phyloP scores from a whole-genome alignment of 2,113 vertebrate species.

The Grallaria varia region DNA sequence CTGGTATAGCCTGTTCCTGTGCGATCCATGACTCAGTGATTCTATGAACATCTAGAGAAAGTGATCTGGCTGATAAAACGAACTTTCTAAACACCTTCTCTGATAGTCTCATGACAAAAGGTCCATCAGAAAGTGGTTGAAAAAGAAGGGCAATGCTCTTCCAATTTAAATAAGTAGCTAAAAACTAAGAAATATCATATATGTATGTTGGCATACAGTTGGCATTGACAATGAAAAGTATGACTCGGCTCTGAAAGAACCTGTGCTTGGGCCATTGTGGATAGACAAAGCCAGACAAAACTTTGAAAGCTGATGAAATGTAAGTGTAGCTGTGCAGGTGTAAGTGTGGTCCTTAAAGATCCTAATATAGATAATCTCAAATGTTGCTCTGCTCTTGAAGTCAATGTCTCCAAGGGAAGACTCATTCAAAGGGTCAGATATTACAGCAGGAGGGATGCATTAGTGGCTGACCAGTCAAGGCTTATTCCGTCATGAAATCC shows the following conservation, averaged over 20 bases:
- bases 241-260: background rate
- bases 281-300: background rate
- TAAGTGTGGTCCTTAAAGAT: background rate
- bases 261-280: background rate
- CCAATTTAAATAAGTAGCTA: background rate
- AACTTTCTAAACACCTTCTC: background rate
- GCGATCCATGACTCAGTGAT: background rate
- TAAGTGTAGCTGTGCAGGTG: background rate
- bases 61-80: background rate
- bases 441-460: background rate
- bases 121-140: background rate
- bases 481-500: background rate
- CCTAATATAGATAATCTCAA: background rate
- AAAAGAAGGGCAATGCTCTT: background rate
- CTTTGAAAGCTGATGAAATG: background rate
- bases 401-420: fast-evolving
- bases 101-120: background rate
- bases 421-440: fast-evolving
- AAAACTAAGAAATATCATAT: background rate
- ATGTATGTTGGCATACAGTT: too few relatives aligned
- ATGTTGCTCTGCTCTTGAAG: background rate
- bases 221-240: background rate
- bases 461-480: background rate
- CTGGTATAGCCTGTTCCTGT: too few relatives aligned
- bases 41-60: background rate